Base-by-base conservation (phyloP, 2,888 invertebrate genomes). In the Diplazon laetatorius region DNA sequence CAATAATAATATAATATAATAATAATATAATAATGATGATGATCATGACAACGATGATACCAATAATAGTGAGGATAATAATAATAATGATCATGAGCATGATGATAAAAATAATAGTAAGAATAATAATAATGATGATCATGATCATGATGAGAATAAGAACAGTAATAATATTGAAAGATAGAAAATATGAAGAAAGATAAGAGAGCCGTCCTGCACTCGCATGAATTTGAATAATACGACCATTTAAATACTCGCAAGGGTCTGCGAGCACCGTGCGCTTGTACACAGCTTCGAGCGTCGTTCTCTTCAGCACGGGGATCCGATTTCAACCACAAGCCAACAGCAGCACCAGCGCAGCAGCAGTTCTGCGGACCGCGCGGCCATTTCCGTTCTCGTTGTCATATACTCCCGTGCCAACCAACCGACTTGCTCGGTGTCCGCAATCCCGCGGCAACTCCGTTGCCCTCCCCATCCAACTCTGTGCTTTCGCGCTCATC, bases 171-270 rank as follows among this genome's bases (percentile, higher is more conserved):
- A 69, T 73, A 63, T 57, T 9, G 59, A 60, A 30, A 42, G 74
- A 70, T 39, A 57, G 63, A 77, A 63, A 63, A 59, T 63, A 68
- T 30, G 44, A 25, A 68, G 52, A 18, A 35, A 68, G 68, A 68
- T 55, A 68, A 68, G 68, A 55, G 6, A 80, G 66, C 74, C 73
- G 68, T 75, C 74, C 20, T 76, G 75, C 78, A 76, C 78, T 77
- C 80, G 70, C 62, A 74, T 66, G 65, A 81, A 84, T 87, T 86
- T 85, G 83, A 85, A 85, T 85, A 85, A 87, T 87, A 84, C 82
- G 82, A 81, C 81, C 84, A 88, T 89, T 88, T 87, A 85, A 87
- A 88, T 88, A 86, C 86, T 84, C 83, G 82, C 78, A 50, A 46
- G 44, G 55, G 59, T 30, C 30, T 30, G 18, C 37, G 37, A 55